These are phyloP conservation scores for Bombus polaris DNA, from an alignment of 1,140 invertebrate genomes.

Conservation along the genomic window DNA sequence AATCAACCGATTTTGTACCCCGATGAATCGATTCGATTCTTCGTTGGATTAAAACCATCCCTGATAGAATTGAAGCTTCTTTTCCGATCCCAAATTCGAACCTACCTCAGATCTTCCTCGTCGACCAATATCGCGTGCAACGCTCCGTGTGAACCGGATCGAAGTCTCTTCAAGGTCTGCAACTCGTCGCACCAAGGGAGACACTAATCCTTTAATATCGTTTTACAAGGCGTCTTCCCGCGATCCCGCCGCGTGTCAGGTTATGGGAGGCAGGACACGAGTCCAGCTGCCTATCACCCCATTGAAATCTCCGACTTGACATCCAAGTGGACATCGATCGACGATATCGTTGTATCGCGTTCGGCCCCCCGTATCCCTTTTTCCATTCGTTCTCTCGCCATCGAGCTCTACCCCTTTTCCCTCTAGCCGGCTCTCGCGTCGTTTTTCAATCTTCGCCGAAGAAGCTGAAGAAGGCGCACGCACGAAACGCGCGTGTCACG, in stretches of 20 bases:
- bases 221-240: constrained; percentile 65
- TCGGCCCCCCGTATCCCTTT: constrained; percentile 21
- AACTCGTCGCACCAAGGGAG: constrained; percentile 27
- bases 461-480: constrained; percentile 40
- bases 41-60: too few species aligned
- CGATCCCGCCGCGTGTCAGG: constrained; percentile 40
- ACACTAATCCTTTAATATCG: constrained; percentile 76
- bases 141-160: constrained; percentile 24
- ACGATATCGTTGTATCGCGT: constrained; percentile 43
- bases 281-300: constrained; percentile 33
- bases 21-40: too few species aligned
- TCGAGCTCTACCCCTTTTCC: background rate
- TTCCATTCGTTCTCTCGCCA: constrained; percentile 43
- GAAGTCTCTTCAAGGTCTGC: constrained; percentile 42
- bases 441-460: constrained; percentile 57
- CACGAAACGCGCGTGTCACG: constrained; percentile 60
- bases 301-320: constrained; percentile 47
- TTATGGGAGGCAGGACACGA: constrained; percentile 57
- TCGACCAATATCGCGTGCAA: background rate
- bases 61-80: too few species aligned
- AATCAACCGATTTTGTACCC: accelerated
- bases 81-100: too few species aligned
- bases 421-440: background rate
- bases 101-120: too few species aligned
- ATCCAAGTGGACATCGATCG: constrained; percentile 63